These are phyloP conservation scores for Rhingia campestris DNA, from an alignment of 2,888 invertebrate genomes.

Conservation along the genomic window DNA sequence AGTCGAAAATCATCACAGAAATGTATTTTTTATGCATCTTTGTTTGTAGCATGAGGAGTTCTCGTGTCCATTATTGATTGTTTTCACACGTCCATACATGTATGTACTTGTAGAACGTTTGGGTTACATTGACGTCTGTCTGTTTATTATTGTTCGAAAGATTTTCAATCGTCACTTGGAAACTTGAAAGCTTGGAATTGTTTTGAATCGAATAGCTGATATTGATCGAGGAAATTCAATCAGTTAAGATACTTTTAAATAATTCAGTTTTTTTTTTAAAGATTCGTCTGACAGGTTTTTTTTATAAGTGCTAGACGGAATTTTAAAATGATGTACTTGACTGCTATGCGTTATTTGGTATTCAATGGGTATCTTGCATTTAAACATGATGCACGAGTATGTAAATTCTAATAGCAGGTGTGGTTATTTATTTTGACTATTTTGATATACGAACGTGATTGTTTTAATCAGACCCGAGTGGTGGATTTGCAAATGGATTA, in stretches of 20 bases:
- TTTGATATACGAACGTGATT: too few species aligned
- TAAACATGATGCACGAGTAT: too few species aligned
- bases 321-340: too few species aligned
- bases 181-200: conserved; percentile 21
- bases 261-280: neutral
- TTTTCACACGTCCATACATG: neutral
- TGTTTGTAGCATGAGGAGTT: conserved; percentile 6
- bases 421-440: too few species aligned
- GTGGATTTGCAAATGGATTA: too few species aligned
- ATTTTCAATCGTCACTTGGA: conserved; percentile 26
- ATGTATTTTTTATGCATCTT: conserved; percentile 9
- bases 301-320: neutral
- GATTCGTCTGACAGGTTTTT: neutral
- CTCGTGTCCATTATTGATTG: conserved; percentile 7
- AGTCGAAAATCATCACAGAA: conserved; percentile 1
- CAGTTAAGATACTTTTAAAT: neutral
- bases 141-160: conserved; percentile 29
- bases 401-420: too few species aligned
- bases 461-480: too few species aligned
- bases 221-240: neutral
- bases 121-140: conserved; percentile 17
- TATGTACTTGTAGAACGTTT: neutral
- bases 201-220: neutral
- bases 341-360: too few species aligned
- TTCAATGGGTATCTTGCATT: too few species aligned